These are phyloP conservation scores for Halocynthia aurantium DNA, from an alignment of 23 tunicate genomes.

Conservation along the genomic window DNA sequence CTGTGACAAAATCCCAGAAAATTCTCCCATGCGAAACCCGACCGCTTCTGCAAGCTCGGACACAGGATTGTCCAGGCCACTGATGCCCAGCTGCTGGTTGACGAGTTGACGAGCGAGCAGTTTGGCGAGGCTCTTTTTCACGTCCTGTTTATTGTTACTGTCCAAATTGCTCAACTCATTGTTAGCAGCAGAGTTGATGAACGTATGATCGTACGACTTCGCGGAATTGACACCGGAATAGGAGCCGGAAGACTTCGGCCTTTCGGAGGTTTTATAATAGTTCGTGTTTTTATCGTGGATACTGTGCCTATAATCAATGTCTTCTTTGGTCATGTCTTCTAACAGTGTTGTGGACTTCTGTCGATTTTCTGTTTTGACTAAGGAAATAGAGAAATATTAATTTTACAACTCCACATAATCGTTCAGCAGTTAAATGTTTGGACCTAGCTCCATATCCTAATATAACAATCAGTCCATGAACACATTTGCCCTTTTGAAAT, in stretches of 20 bases:
- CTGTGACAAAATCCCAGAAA: background rate
- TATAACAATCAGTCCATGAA: too few species aligned
- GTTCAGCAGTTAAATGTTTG: too few species aligned
- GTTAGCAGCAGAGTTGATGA: background rate
- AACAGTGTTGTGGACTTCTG: too few species aligned
- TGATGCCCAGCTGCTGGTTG: slow-evolving; percentile 1
- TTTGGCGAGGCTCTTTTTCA: slow-evolving; percentile 42
- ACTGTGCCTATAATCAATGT: too few species aligned
- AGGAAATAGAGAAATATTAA: too few species aligned
- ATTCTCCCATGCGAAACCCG: background rate
- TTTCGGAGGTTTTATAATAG: too few species aligned
- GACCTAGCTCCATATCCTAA: too few species aligned
- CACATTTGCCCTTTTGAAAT: too few species aligned
- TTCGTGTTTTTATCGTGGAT: too few species aligned
- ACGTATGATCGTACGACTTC: slow-evolving; percentile 2
- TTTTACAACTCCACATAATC: too few species aligned
- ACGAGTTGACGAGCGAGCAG: slow-evolving; percentile 35
- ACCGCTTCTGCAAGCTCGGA: slow-evolving; percentile 7
- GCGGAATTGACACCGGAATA: background rate
- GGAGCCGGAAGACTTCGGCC: background rate
- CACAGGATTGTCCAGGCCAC: background rate
- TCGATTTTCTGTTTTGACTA: too few species aligned
- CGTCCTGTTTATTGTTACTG: slow-evolving; percentile 12
- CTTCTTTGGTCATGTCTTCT: too few species aligned
- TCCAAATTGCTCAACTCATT: background rate